These are phyloP conservation scores for Blastobasis adustella DNA, from an alignment of 2,888 invertebrate species.

Conservation along the genomic window DNA sequence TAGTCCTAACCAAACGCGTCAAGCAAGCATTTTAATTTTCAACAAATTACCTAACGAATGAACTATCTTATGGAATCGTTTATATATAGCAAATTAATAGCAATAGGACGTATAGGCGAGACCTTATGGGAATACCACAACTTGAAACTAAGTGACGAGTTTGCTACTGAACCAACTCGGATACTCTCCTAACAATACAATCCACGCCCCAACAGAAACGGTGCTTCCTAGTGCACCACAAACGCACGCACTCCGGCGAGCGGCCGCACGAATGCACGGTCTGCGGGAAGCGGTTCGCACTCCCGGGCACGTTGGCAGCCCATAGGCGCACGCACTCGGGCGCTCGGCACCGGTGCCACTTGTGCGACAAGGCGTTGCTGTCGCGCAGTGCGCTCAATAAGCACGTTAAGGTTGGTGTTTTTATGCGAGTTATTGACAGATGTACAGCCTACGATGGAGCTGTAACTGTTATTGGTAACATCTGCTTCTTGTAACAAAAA, in stretches of 20 bases:
- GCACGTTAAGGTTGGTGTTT: slow-evolving; percentile 29
- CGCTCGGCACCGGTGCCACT: slow-evolving; percentile 13
- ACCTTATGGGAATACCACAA: too few relatives aligned
- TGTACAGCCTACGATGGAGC: not conserved
- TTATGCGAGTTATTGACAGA: not conserved
- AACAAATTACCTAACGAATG: too few relatives aligned
- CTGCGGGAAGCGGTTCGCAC: slow-evolving; percentile 22
- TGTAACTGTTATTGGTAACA: not conserved
- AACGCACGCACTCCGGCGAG: slow-evolving; percentile 32
- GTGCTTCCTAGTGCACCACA: slow-evolving; percentile 28
- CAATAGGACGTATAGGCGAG: too few relatives aligned
- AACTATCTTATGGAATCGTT: too few relatives aligned
- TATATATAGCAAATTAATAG: too few relatives aligned
- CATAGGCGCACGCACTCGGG: slow-evolving; percentile 17
- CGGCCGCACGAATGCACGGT: slow-evolving; percentile 26
- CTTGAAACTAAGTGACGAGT: too few relatives aligned
- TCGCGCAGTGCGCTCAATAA: slow-evolving; percentile 26
- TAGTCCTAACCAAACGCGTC: too few relatives aligned
- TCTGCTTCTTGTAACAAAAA: too few relatives aligned
- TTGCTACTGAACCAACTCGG: too few relatives aligned
- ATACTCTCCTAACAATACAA: too few relatives aligned
- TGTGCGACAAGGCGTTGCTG: slow-evolving; percentile 23
- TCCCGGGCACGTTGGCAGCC: slow-evolving; percentile 17
- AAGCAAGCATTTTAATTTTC: too few relatives aligned
- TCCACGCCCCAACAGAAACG: slow-evolving; percentile 16